Conservation (phyloP, 2,113 vertebrate species). For the Hemibagrus wyckioides region DNA sequence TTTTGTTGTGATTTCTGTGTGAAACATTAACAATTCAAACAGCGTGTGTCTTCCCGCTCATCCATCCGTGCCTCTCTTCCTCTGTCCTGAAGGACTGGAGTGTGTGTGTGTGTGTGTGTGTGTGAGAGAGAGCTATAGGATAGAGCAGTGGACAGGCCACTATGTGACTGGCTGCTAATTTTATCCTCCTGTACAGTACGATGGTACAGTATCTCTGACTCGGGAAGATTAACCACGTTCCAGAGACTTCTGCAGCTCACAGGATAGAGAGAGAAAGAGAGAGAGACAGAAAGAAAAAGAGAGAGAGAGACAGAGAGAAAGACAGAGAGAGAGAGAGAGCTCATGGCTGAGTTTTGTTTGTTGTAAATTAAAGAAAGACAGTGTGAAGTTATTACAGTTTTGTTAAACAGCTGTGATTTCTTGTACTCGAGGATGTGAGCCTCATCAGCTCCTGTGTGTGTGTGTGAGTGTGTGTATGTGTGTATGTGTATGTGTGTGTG, state of each 20-base stretch:
- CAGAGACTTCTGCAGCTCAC: constrained; percentile 37
- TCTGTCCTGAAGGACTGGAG: constrained; percentile 20
- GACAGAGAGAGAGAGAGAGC: background rate
- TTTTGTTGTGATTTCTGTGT: constrained; percentile 40
- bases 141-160: constrained; percentile 38
- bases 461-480: background rate
- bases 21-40: background rate
- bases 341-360: background rate
- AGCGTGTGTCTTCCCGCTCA: background rate
- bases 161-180: constrained; percentile 72
- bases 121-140: constrained; percentile 9
- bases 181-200: constrained; percentile 69
- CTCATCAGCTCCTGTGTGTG: constrained; percentile 16
- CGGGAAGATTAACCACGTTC: constrained; percentile 49
- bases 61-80: constrained; percentile 10
- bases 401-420: background rate
- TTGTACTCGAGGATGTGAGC: constrained; percentile 13
- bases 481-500: background rate
- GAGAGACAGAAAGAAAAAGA: background rate
- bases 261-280: background rate
- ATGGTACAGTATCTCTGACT: constrained; percentile 40
- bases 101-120: constrained; percentile 40
- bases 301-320: background rate
- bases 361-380: background rate
- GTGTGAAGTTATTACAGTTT: background rate